Percentiles rank a stretch among this genome's conserved stretches.
Conservation (phyloP, 2,797 vertebrate species). For the Pseudochirops corinnae region DNA sequence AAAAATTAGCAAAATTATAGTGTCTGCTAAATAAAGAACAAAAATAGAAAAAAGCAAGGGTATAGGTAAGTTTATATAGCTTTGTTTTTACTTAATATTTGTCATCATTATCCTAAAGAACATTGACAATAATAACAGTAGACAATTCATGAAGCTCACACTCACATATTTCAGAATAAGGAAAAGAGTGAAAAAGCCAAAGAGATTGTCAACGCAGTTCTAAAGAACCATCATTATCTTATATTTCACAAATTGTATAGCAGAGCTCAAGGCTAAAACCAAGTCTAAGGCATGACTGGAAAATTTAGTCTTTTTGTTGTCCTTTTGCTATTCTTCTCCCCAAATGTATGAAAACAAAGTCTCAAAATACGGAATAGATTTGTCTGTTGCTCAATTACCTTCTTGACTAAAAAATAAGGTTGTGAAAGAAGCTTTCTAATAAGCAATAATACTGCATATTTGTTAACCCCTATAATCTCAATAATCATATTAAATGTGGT, state of each 20-base stretch:
- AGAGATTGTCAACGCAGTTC: not conserved
- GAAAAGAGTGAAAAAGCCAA: not conserved
- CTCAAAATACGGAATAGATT: not conserved
- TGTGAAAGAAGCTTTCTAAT: not conserved
- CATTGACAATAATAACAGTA: no score
- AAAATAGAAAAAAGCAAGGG: not conserved
- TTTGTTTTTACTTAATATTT: not conserved
- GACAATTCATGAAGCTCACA: not conserved
- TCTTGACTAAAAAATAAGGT: not conserved
- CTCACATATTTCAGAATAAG: not conserved
- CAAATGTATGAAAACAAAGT: not conserved
- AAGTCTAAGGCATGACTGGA: not conserved
- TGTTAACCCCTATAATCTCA: not conserved
- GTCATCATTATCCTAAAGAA: not conserved
- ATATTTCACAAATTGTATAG: not conserved
- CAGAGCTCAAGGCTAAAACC: not conserved
- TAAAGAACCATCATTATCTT: not conserved
- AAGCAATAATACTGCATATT: not conserved
- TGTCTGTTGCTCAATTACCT: not conserved
- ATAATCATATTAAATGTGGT: not conserved
- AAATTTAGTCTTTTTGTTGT: not conserved
- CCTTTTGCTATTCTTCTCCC: no score
- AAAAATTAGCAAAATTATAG: not conserved
- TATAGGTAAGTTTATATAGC: not conserved
- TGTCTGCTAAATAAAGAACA: not conserved